Evolutionary conservation across 2,888 invertebrate genomes (phyloP).

Genomic region (Tipula helvola): DNA sequence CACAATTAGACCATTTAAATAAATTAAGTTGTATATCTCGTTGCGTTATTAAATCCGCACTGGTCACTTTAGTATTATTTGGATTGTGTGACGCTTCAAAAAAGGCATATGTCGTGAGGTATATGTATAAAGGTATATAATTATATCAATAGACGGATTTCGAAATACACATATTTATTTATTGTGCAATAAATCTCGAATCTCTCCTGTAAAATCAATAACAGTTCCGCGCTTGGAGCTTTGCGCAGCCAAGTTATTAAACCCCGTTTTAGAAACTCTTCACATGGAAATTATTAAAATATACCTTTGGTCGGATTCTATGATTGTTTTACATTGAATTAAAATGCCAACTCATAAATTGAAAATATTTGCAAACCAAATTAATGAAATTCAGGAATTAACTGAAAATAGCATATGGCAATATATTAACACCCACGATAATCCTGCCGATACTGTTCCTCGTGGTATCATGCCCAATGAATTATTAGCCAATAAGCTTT

Average conservation of each 20-base stretch:
- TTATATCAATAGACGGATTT: background rate
- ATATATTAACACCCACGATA: too few relatives aligned
- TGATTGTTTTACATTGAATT: too few relatives aligned
- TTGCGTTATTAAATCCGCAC: background rate
- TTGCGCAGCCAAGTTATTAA: background rate
- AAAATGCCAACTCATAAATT: too few relatives aligned
- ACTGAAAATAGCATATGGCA: too few relatives aligned
- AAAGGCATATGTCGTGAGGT: background rate
- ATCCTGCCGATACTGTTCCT: background rate
- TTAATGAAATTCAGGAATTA: too few relatives aligned
- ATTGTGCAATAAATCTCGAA: background rate
- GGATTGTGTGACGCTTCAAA: background rate
- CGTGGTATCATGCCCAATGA: background rate
- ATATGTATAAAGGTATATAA: too few relatives aligned
- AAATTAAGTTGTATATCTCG: background rate
- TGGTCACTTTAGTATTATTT: background rate
- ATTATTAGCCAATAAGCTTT: background rate
- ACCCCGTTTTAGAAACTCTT: background rate
- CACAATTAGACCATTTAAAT: background rate
- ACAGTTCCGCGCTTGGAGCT: background rate
- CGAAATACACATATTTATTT: background rate
- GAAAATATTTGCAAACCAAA: too few relatives aligned
- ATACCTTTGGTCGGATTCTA: background rate
- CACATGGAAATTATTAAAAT: background rate
- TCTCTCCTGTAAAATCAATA: background rate